These are phyloP conservation scores for Zelleria hepariella DNA, from an alignment of 2,888 invertebrate genomes.

Conservation along the genomic window DNA sequence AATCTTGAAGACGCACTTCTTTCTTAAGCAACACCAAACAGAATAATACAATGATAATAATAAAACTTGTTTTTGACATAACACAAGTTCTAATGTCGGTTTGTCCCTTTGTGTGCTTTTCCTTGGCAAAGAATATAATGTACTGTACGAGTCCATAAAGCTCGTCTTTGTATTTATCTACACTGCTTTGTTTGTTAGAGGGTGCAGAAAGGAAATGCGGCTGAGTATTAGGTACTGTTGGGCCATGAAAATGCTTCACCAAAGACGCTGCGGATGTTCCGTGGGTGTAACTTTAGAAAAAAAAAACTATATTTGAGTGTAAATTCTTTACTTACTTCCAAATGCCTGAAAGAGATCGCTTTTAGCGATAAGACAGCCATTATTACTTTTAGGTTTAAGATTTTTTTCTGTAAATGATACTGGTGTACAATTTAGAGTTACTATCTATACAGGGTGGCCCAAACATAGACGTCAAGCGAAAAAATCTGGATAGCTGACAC, in stretches of 20 bases:
- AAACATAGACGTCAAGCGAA: too few relatives aligned
- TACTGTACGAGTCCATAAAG: slow-evolving; percentile 38
- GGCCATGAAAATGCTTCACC: background rate
- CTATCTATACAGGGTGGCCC: too few relatives aligned
- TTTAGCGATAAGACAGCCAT: too few relatives aligned
- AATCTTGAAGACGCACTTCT: background rate
- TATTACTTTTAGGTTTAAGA: too few relatives aligned
- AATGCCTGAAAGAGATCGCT: too few relatives aligned
- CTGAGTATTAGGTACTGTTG: background rate
- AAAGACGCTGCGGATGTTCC: background rate
- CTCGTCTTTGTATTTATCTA: slow-evolving; percentile 32
- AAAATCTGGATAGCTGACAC: too few relatives aligned
- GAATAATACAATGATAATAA: background rate
- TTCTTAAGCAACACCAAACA: background rate
- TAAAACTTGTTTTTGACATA: slow-evolving; percentile 51
- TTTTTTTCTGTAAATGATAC: too few relatives aligned
- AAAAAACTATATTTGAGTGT: too few relatives aligned
- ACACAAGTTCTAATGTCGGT: slow-evolving; percentile 44
- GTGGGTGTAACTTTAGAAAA: too few relatives aligned
- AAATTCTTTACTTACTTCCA: too few relatives aligned
- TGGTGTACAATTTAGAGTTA: too few relatives aligned
- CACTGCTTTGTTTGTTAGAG: background rate
- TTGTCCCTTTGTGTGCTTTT: slow-evolving; percentile 37
- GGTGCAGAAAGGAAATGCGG: background rate
- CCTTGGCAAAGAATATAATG: slow-evolving; percentile 36